Conservation (phyloP, 2,797 vertebrate genomes). For the Hybognathus amarus region DNA sequence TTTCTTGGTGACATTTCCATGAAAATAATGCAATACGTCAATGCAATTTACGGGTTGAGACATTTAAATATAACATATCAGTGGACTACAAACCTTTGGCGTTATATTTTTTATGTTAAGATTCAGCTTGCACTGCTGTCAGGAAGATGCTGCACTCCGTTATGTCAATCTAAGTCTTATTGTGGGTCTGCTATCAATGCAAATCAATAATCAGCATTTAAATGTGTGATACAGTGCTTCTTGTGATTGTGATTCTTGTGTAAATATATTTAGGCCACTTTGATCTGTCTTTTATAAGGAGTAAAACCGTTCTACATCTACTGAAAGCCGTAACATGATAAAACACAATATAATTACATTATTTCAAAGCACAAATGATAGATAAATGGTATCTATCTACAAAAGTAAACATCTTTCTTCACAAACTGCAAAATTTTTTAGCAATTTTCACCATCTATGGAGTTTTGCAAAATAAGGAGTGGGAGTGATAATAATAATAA, state of each 20-base stretch:
- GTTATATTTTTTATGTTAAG: neutral
- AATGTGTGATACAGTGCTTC: neutral
- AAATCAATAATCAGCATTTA: neutral
- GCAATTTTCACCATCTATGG: neutral
- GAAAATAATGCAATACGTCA: neutral
- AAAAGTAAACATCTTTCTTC: neutral
- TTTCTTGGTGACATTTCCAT: conserved; percentile 19
- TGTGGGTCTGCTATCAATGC: neutral
- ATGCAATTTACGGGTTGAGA: neutral
- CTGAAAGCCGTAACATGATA: neutral
- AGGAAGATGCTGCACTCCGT: neutral
- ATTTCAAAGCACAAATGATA: neutral
- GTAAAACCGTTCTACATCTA: neutral
- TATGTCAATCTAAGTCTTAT: neutral
- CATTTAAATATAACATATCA: conserved; percentile 7
- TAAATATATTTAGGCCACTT: neutral
- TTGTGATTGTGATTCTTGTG: neutral
- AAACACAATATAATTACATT: neutral
- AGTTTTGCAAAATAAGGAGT: neutral
- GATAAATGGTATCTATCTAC: neutral
- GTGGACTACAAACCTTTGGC: neutral
- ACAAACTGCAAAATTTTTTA: neutral
- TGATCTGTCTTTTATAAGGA: neutral
- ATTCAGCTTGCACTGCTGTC: neutral
- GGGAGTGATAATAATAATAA: neutral